Evolutionary conservation across 2,797 vertebrate species (phyloP), one percentile per base, ranked within the genome.

Genomic region (Pseudochromis fuscus): DNA sequence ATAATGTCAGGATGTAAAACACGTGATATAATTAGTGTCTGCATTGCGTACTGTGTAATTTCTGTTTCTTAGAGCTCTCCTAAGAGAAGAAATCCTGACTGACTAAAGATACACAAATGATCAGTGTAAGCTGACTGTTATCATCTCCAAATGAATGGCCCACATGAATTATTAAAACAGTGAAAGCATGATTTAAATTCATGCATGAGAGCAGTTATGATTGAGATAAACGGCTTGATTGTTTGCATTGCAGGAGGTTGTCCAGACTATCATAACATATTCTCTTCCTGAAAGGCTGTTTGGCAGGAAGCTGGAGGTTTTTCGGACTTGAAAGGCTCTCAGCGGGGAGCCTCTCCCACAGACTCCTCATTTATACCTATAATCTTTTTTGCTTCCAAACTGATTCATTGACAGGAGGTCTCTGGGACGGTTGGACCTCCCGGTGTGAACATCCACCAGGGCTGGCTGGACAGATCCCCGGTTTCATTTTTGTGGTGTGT

Each of bases 311-410:
- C 11, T 10, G 6, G 21, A 11, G 19, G 28, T 62, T 56, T 64
- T 61, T 64, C 31, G n/a, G 19, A 44, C 66, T 68, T 38, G 33
- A 75, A 80, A 75, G 61, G 61, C 19, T 64, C 69, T 38, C 77
- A 58, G 66, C 24, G 42, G 72, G 75, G 42, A 51, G 48, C 18
- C 30, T 58, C 53, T 48, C 56, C n/a, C 64, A 24, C 11, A 15
- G 35, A 27, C 45, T 67, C 57, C 45, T 76, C 58, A 59, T 72
- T 71, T 75, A 70, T 52, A 73, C 46, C 42, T 35, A 42, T 38
- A 67, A 76, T 62, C 24, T 56, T 30, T 30, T 70, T 66, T 46
- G 18, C 65, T 66, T 60, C 25, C 44, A 55, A 37, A 68, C n/a
- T 27, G 58, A 73, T 21, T 15, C 59, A 37, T 16, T 51, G 60